Evolutionary conservation across 1,140 invertebrate genomes (phyloP).

Genomic region (Limonius californicus): DNA sequence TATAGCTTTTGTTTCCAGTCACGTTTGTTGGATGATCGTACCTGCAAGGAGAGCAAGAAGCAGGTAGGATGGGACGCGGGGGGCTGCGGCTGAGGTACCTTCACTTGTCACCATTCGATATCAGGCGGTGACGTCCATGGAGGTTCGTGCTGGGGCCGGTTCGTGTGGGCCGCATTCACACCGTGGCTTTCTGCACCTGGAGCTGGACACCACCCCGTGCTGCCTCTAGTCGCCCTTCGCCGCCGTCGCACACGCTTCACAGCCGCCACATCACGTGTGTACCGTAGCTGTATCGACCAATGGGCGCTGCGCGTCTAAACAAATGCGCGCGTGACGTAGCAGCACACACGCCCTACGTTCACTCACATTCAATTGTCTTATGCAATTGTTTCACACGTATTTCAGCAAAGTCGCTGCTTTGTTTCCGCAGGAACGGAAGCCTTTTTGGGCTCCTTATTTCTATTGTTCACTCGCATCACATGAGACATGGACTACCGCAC

Average conservation of each 20-base stretch:
- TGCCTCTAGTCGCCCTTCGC: neutral
- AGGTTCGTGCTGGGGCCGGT: neutral
- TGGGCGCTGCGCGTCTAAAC: slow-evolving; percentile 16
- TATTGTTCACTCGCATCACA: neutral
- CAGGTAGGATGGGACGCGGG: neutral
- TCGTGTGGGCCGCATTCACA: neutral
- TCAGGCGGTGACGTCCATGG: neutral
- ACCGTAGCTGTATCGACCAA: slow-evolving; percentile 15
- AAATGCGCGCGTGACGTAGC: slow-evolving; percentile 14
- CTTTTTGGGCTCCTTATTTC: neutral
- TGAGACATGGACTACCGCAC: neutral
- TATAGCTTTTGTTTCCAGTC: neutral
- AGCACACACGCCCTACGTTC: slow-evolving; percentile 4
- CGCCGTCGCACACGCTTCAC: slow-evolving; percentile 12
- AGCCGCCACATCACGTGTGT: slow-evolving; percentile 13
- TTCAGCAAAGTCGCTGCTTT: neutral
- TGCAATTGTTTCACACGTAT: neutral
- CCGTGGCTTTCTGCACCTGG: slow-evolving; percentile 2
- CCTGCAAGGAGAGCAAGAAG: slow-evolving; percentile 11
- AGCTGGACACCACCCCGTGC: slow-evolving; percentile 11
- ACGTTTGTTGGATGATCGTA: neutral
- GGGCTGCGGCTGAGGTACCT: neutral
- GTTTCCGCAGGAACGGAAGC: neutral
- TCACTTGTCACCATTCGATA: neutral
- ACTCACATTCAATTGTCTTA: slow-evolving; percentile 1